These are phyloP conservation scores for Brachirus orientalis DNA, from an alignment of 2,113 vertebrate genomes.

Conservation along the genomic window DNA sequence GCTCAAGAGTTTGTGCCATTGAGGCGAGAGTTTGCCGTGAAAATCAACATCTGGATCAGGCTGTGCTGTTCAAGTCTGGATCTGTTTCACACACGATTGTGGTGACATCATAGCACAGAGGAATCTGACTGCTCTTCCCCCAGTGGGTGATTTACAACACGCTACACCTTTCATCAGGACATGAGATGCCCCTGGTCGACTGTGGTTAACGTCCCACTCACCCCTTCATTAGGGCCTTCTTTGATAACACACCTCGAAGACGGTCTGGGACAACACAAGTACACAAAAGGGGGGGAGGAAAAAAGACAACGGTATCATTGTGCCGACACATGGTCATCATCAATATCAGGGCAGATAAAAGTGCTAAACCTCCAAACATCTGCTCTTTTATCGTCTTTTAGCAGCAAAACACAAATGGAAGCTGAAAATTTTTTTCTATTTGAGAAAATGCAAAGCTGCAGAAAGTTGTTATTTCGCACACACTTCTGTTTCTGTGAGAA, in stretches of 20 bases:
- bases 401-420: background rate
- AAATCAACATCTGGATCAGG: constrained; percentile 79
- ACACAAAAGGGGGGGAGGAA: no score
- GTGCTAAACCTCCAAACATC: no score
- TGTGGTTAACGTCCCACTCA: constrained; percentile 60
- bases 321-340: constrained; percentile 15
- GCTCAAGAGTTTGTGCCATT: constrained; percentile 31
- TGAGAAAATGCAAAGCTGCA: no score
- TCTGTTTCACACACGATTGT: constrained; percentile 74
- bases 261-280: background rate
- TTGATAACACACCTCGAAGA: constrained; percentile 44
- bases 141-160: constrained; percentile 73
- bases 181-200: constrained; percentile 39
- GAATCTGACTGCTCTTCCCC: constrained; percentile 74
- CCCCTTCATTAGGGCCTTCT: constrained; percentile 65
- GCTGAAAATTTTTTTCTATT: no score
- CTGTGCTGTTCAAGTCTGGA: constrained; percentile 80
- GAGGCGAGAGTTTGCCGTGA: constrained; percentile 28
- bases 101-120: constrained; percentile 79
- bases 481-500: constrained; percentile 24
- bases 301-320: constrained; percentile 42
- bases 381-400: no score
- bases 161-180: constrained; percentile 70
- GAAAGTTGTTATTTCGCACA: constrained; percentile 7
- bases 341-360: background rate